Percentiles rank a stretch among this genome's conserved stretches.
phyloP scores from a whole-genome alignment of 2,888 invertebrate species.

The Stictocephala bisonia region DNA sequence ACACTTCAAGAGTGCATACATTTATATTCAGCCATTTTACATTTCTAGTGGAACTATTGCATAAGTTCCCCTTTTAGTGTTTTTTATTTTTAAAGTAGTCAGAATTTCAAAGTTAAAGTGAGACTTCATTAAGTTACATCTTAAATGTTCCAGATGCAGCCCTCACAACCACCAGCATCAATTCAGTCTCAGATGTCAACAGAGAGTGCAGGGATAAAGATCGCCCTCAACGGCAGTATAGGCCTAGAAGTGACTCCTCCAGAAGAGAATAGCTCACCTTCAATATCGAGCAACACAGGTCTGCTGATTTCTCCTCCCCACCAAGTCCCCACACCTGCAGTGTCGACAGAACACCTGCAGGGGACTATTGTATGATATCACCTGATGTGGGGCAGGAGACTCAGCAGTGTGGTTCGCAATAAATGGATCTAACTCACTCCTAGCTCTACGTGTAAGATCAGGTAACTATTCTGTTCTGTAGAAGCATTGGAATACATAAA shows the following conservation, averaged over 20 bases:
- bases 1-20: too few relatives aligned
- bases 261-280: constrained; percentile 66
- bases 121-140: background rate
- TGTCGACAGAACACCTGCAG: constrained; percentile 66
- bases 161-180: constrained; percentile 10
- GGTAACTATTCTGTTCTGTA: background rate
- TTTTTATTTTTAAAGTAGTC: too few relatives aligned
- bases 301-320: constrained; percentile 56
- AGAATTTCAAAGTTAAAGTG: too few relatives aligned
- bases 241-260: constrained; percentile 84
- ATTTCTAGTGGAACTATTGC: too few relatives aligned
- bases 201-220: constrained; percentile 70
- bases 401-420: constrained; percentile 80
- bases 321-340: constrained; percentile 37
- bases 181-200: constrained; percentile 48
- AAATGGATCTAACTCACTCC: constrained; percentile 72
- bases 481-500: too few relatives aligned
- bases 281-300: constrained; percentile 66
- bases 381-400: constrained; percentile 91
- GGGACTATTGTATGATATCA: constrained; percentile 96
- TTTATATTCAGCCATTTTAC: too few relatives aligned
- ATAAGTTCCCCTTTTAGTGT: too few relatives aligned
- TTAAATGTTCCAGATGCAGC: constrained; percentile 49
- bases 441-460: constrained; percentile 43
- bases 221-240: constrained; percentile 87